A percentile compares a stretch with the other conserved stretches of the same genome.
phyloP scores from a whole-genome alignment of 64 coral and sea anemone genomes.

The Montipora cactus region DNA sequence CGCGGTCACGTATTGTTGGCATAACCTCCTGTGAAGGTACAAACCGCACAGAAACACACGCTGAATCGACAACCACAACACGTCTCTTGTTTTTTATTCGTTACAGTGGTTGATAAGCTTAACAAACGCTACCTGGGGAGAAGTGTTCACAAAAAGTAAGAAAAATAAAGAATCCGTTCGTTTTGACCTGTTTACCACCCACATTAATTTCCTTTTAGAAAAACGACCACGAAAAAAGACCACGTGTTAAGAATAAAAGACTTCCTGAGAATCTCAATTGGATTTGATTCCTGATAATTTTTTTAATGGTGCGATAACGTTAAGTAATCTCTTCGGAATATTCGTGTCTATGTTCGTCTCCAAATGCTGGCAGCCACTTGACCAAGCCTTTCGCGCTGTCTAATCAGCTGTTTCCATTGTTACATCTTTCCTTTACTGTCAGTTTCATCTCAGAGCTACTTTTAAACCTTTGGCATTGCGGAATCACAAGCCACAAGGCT shows the following conservation, averaged over 20 bases:
- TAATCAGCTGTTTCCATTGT: too few relatives aligned
- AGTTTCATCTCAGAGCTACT: too few relatives aligned
- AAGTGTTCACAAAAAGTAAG: background rate
- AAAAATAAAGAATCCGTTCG: background rate
- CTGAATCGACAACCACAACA: background rate
- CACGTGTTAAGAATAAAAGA: background rate
- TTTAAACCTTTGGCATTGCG: too few relatives aligned
- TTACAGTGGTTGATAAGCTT: background rate
- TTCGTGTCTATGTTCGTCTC: too few relatives aligned
- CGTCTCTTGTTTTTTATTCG: background rate
- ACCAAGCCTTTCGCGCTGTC: too few relatives aligned
- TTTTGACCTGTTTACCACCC: background rate
- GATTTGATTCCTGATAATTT: too few relatives aligned
- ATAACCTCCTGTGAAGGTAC: background rate
- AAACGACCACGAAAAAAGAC: background rate
- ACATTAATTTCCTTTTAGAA: background rate
- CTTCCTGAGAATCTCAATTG: background rate
- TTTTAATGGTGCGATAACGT: too few relatives aligned
- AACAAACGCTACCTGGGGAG: background rate
- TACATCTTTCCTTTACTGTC: too few relatives aligned
- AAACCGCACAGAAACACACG: background rate
- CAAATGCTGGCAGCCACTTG: too few relatives aligned
- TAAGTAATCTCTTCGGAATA: too few relatives aligned
- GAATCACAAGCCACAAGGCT: background rate
- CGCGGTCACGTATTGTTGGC: background rate